These are phyloP conservation scores for Pangasius sanitwongsei DNA, from an alignment of 2,797 vertebrate species.

Conservation along the genomic window DNA sequence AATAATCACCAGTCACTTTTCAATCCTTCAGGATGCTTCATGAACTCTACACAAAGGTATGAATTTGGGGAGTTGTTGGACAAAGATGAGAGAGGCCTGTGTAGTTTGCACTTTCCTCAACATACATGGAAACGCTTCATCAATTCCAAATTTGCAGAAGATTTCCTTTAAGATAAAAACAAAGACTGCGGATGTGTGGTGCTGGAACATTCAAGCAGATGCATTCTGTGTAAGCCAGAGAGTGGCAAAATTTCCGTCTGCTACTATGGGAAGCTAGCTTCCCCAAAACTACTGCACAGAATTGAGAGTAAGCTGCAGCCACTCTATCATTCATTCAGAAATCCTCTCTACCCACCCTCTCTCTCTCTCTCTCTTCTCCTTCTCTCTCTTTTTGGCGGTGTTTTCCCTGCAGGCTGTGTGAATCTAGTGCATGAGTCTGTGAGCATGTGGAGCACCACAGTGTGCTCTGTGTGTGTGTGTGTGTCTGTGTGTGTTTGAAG, in stretches of 20 bases:
- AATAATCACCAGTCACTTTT: background rate
- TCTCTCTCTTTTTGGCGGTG: slow-evolving; percentile 21
- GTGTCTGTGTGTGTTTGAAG: slow-evolving; percentile 62
- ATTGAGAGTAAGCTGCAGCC: slow-evolving; percentile 36
- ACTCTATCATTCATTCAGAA: slow-evolving; percentile 48
- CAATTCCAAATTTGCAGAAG: slow-evolving; percentile 73
- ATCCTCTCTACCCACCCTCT: slow-evolving; percentile 7
- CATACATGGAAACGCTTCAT: slow-evolving; percentile 70
- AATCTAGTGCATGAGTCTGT: slow-evolving; percentile 34
- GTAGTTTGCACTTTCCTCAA: slow-evolving; percentile 72
- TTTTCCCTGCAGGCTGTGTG: slow-evolving; percentile 49
- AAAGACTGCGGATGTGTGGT: slow-evolving; percentile 69
- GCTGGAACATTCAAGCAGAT: slow-evolving; percentile 71
- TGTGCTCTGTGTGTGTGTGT: slow-evolving; percentile 62
- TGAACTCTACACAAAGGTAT: background rate
- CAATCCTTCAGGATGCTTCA: background rate
- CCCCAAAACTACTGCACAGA: slow-evolving; percentile 25
- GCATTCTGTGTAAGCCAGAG: slow-evolving; percentile 54
- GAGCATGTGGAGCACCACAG: slow-evolving; percentile 28
- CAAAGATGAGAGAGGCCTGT: slow-evolving; percentile 54
- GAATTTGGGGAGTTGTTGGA: slow-evolving; percentile 58
- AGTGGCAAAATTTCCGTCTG: slow-evolving; percentile 31
- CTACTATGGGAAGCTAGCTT: slow-evolving; percentile 5
- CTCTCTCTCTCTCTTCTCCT: slow-evolving; percentile 32
- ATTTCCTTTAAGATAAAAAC: slow-evolving; percentile 73